phyloP scores from a whole-genome alignment of 2,797 vertebrate genomes.

The Sylvilagus floridanus region DNA sequence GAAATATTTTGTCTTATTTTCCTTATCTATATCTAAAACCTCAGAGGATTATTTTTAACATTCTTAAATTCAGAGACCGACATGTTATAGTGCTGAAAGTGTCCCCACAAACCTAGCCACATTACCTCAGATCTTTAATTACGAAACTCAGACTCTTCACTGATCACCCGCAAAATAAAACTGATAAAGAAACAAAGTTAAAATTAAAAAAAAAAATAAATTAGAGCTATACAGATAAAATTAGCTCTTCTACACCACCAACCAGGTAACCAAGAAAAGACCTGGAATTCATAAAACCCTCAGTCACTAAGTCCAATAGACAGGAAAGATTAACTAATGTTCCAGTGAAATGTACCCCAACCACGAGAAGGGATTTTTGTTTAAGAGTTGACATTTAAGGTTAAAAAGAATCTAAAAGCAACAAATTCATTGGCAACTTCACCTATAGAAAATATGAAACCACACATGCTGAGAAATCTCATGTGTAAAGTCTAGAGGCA shows the following conservation, averaged over 20 bases:
- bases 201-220: conserved; percentile 41
- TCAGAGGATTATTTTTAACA: conserved; percentile 43
- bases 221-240: not conserved
- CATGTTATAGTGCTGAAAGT: not conserved
- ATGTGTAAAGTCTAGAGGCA: not conserved
- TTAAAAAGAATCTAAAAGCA: conserved; percentile 25
- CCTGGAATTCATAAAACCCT: conserved; percentile 24
- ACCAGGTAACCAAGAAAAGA: not conserved
- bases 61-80: conserved; percentile 9
- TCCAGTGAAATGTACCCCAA: not conserved
- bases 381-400: not conserved
- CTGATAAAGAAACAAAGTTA: conserved; percentile 30
- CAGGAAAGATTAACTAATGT: not conserved
- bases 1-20: conserved; percentile 12
- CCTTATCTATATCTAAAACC: not conserved
- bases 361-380: not conserved
- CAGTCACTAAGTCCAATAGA: conserved; percentile 38
- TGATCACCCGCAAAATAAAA: conserved; percentile 61
- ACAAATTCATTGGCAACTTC: not conserved
- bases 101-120: conserved; percentile 8
- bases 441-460: conserved; percentile 56
- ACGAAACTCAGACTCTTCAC: conserved; percentile 27
- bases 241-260: not conserved
- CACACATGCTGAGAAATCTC: conserved; percentile 33
- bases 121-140: conserved; percentile 3